Evolutionary conservation across 2,888 invertebrate species (phyloP).

Genomic region (Dynastes maya): DNA sequence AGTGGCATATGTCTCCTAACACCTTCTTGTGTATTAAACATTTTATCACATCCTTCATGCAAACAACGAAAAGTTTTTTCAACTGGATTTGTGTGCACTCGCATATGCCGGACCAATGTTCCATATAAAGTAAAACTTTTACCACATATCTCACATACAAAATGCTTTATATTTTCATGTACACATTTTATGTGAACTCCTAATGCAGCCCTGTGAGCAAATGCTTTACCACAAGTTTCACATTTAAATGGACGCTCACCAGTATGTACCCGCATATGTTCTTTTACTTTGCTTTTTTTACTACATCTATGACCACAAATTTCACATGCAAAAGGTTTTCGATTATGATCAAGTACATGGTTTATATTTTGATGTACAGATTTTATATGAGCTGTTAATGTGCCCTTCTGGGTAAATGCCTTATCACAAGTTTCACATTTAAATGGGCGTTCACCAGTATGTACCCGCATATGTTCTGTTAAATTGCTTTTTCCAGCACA

Average conservation of each 20-base stretch:
- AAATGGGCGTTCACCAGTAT: slow-evolving; percentile 47
- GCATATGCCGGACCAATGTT: slow-evolving; percentile 16
- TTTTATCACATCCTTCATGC: slow-evolving; percentile 41
- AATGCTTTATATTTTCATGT: slow-evolving; percentile 26
- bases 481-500: slow-evolving; percentile 24
- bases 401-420: slow-evolving; percentile 32
- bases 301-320: slow-evolving; percentile 23
- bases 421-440: slow-evolving; percentile 38
- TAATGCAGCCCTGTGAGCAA: slow-evolving; percentile 31
- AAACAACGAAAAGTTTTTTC: slow-evolving; percentile 27
- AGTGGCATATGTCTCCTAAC: slow-evolving; percentile 10
- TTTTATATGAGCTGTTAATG: slow-evolving; percentile 22
- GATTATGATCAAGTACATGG: not conserved
- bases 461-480: slow-evolving; percentile 35
- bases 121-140: slow-evolving; percentile 19
- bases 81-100: not conserved
- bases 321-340: slow-evolving; percentile 31
- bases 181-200: slow-evolving; percentile 11
- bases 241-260: slow-evolving; percentile 47
- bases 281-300: not conserved
- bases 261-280: slow-evolving; percentile 34
- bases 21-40: slow-evolving; percentile 31
- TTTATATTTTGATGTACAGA: slow-evolving; percentile 14
- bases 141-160: slow-evolving; percentile 33
- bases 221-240: slow-evolving; percentile 34